Conservation (phyloP, 2,113 vertebrate species). For the Struthidea cinerea region DNA sequence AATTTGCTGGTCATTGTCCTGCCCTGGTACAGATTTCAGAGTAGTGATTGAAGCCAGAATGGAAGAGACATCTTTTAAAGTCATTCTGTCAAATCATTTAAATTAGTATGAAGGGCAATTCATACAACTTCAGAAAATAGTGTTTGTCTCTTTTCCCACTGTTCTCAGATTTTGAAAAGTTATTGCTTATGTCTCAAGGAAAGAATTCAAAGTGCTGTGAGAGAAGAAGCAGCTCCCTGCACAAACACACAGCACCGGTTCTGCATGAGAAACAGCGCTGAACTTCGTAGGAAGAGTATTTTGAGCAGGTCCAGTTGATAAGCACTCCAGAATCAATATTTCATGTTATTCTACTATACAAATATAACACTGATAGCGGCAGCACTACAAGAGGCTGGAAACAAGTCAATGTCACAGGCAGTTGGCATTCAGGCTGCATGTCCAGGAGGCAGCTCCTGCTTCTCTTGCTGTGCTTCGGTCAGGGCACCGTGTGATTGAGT, state of each 20-base stretch:
- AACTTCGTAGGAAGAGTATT: conserved; percentile 1
- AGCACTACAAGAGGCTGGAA: neutral
- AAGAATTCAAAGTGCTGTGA: neutral
- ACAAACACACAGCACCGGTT: neutral
- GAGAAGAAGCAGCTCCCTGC: neutral
- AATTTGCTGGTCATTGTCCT: neutral
- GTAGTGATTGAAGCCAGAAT: neutral
- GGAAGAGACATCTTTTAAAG: neutral
- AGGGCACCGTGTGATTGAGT: neutral
- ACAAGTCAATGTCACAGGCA: neutral
- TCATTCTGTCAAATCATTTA: neutral
- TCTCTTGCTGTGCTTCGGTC: neutral
- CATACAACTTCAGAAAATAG: neutral
- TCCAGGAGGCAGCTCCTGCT: neutral
- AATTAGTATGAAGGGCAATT: neutral
- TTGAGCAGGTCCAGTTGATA: conserved; percentile 15
- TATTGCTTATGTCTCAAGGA: neutral
- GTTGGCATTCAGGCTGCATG: neutral
- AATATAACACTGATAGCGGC: conserved; percentile 19
- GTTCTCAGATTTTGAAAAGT: neutral
- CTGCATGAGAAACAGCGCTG: conserved; percentile 4
- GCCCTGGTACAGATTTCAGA: neutral
- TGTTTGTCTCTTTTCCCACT: neutral
- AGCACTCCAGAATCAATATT: conserved; percentile 40
- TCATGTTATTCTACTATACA: conserved; percentile 34